Evolutionary conservation across 2,113 vertebrate genomes (phyloP), one percentile per base, ranked within the genome.

Genomic region (Halichoeres trimaculatus): DNA sequence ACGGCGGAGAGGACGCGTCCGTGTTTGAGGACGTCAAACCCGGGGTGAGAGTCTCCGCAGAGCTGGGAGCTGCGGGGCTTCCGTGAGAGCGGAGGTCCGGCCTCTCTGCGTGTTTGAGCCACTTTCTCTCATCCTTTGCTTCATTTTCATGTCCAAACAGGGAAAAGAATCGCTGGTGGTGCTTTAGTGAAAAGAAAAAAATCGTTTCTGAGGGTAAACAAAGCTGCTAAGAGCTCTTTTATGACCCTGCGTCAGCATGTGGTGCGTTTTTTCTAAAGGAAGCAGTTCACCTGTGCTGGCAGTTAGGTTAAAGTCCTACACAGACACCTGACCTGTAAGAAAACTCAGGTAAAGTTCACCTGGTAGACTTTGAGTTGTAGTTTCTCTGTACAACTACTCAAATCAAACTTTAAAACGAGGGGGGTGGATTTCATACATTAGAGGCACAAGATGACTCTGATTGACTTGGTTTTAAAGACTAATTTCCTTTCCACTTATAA

Each of bases 11-110:
- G 78, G 96, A 97, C 61, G 12, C 86, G 54, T 91, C 94, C 0
- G 96, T 97, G 84, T 97, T 97, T 24, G 96, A 96, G 88, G 95
- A 97, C 93, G 94, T 96, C 88, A 97, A 97, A 81, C 89, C 93
- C 50, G 85, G 78, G 23, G 72, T 92, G 65, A 94, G 95, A 75
- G n/a, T 52, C 61, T 38, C 8, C 4, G 51, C 50, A 57, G 40
- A 26, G 2, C 56, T 45, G 77, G 3, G 40, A 14, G 16, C 45
- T 36, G 4, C 59, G 23, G 58, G 34, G 20, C 23, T 14, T 41
- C 40, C 40, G 40, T 41, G 3, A 41, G 48, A 47, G 45, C 70
- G 54, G 59, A 36, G 45, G 5, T 62, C 36, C 56, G 56, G 61
- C 61, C 60, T 74, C 8, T n/a, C 19, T 3, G 61, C 23, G 40